Evolutionary conservation across 2,797 vertebrate genomes (phyloP), one percentile per base, ranked within the genome.

Genomic region (Lacerta agilis): DNA sequence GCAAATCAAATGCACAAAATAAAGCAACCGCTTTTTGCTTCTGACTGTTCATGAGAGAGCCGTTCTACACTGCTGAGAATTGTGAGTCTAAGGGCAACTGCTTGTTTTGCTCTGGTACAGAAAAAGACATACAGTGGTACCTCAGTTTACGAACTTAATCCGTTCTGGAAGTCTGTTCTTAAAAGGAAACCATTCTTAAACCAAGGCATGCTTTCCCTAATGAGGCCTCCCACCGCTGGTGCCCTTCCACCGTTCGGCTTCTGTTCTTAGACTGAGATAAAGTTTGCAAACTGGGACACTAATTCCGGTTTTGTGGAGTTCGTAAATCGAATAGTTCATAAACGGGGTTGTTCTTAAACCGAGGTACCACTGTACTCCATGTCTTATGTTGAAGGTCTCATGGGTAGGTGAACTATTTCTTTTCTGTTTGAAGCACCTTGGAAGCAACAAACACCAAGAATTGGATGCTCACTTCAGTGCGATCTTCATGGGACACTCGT

Each of bases 1-100:
- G 49, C 17, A 58, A 79, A 2, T 43, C 86, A 29, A 67, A 82
- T 25, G 88, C 88, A 81, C 88, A 73, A 64, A 79, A 55, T 2
- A 72, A 18, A 71, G 29, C 5, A 72, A 86, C 76, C 55, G 67
- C 17, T 64, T 23, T 64, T 88, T 88, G 66, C 33, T 43, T 80
- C 61, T 27, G 38, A 11, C 49, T 66, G 15, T 67, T 29, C 41
- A 18, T 27, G 36, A 64, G 58, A 20, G 67, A 45, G 2, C 33
- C 3, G 82, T 67, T 3, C 23, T 90, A 6, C 79, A 58, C 6
- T 86, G 3, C 8, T 92, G 4, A 85, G 66, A 87, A 78, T 67
- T 5, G 0, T 81, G 2, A 90, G 49, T 20, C 43, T 89, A 25
- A 73, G 27, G 29, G 41, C 2, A 69, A 18, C 1, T 36, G 33